These are phyloP conservation scores for Nyctibius bracteatus DNA, from an alignment of 2,113 vertebrate species.

Conservation along the genomic window DNA sequence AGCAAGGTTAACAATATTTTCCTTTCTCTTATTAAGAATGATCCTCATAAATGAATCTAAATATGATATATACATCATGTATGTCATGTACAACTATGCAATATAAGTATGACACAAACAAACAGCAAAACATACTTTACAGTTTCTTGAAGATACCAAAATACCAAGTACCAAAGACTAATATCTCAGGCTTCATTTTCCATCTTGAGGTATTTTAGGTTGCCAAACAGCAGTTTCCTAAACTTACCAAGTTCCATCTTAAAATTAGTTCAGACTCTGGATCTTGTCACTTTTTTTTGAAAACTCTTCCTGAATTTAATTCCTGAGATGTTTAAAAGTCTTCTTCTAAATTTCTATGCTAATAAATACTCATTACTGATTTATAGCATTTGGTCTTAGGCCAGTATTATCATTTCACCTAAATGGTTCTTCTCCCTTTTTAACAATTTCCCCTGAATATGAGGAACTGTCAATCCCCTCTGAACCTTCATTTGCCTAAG, in stretches of 20 bases:
- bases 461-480: neutral
- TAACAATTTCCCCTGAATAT: neutral
- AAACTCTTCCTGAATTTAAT: neutral
- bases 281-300: fast-evolving
- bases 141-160: neutral
- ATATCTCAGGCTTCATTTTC: neutral
- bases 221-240: neutral
- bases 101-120: neutral
- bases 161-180: neutral
- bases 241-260: neutral
- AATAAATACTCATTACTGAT: neutral
- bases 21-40: neutral
- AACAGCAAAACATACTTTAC: neutral
- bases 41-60: neutral
- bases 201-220: neutral
- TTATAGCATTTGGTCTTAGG: neutral
- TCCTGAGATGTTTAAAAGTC: neutral
- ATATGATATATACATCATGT: neutral
- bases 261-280: neutral
- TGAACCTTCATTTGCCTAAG: neutral
- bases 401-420: neutral
- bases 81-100: neutral
- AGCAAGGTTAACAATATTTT: neutral
- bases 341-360: neutral
- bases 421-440: neutral